Conservation (phyloP, 2,113 vertebrate genomes). For the Acanthisitta chloris region DNA sequence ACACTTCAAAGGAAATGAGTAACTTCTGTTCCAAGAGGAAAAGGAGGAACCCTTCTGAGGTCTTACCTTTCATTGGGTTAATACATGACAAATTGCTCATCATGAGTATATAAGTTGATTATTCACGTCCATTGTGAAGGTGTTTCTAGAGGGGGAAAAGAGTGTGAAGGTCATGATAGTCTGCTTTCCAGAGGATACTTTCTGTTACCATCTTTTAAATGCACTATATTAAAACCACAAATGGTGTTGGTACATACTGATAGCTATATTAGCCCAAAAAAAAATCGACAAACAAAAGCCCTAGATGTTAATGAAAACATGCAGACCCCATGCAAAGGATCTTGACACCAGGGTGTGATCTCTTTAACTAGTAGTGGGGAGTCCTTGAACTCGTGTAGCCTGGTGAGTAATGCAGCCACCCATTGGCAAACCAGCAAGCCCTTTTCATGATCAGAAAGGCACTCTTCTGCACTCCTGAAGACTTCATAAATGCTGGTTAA, state of each 20-base stretch:
- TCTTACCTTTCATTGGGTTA: background rate
- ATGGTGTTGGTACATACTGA: rapidly evolving
- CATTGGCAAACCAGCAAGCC: rapidly evolving
- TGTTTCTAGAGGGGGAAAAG: background rate
- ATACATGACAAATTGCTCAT: background rate
- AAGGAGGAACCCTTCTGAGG: background rate
- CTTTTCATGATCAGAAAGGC: background rate
- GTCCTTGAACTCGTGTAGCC: background rate
- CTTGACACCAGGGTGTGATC: background rate
- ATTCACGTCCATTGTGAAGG: background rate
- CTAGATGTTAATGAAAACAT: background rate
- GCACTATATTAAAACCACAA: background rate
- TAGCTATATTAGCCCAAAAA: background rate
- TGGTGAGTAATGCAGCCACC: background rate
- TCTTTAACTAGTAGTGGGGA: background rate
- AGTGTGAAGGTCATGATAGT: background rate
- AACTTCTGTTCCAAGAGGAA: background rate
- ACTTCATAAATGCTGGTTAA: background rate
- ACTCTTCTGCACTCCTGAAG: rapidly evolving
- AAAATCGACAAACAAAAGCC: background rate
- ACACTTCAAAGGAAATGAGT: background rate
- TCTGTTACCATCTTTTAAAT: background rate
- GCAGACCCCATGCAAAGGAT: rapidly evolving
- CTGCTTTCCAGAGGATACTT: background rate
- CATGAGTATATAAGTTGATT: background rate